Base-by-base conservation (phyloP, 2,113 vertebrate species). In the Eudyptes chrysolophus region DNA sequence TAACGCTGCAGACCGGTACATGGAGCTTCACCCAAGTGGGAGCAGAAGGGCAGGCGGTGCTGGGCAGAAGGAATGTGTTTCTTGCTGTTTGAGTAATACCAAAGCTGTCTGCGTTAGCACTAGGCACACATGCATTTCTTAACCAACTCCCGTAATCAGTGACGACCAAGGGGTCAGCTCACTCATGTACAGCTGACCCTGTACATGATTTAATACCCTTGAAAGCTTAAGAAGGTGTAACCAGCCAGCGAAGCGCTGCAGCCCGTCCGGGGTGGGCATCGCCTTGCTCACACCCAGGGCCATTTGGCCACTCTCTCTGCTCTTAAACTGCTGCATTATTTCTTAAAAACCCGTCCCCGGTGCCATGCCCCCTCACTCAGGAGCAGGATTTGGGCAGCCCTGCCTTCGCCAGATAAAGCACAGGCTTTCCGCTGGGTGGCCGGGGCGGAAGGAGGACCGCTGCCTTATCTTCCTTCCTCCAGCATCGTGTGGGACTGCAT, bases 391-490 rank as follows among this genome's bases (percentile, higher is more conserved):
- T 20, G 58, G 32, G 46, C 51, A 52, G 90, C 9, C 3, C 84
- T 95, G 84, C 52, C 66, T 51, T 6, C 1, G 0, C 12, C 84
- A 84, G 92, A 87, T 91, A 93, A 83, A 77, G 36, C 17, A 3
- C 1, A 1, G 21, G 7, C 18, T 55, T 74, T 25, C 51, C 7
- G 5, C 5, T 2, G 62, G 38, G 87, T 2, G 6, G 25, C 21
- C 0, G 4, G 16, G 61, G 84, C 70, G 81, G 81, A 79, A 68
- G 66, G 81, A 72, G 66, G 34, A 68, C 30, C 1, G 4, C 78
- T 76, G 79, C 82, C 83, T 96, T 90, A 95, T 96, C 93, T 83
- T 48, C 83, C 80, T 84, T 94, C 94, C 91, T 61, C 80, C 89
- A 92, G 83, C 58, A 60, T 62, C 11, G 0, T 7, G 10, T 2